Conservation (phyloP, 2,797 vertebrate species). For the Lutjanus campechanus region DNA sequence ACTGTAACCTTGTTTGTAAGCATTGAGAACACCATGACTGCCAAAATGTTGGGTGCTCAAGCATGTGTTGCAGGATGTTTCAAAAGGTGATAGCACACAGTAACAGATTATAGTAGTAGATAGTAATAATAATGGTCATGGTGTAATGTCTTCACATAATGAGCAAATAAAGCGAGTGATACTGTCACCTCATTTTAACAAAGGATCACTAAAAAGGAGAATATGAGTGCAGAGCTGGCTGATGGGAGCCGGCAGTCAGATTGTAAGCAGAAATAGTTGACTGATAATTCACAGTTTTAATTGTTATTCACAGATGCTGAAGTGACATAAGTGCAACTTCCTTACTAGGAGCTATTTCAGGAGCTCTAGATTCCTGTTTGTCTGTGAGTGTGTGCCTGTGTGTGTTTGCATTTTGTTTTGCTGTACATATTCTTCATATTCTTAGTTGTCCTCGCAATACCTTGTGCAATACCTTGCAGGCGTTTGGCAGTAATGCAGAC, state of each 20-base stretch:
- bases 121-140: too few relatives aligned
- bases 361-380: not conserved
- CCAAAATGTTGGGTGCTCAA: not conserved
- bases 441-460: constrained; percentile 15
- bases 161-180: constrained; percentile 17
- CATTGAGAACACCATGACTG: not conserved
- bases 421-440: not conserved
- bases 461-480: constrained; percentile 5
- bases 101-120: not conserved
- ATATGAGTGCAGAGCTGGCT: not conserved
- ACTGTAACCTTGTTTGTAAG: not conserved
- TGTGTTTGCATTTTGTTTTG: constrained; percentile 1
- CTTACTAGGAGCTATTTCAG: not conserved
- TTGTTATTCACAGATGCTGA: constrained; percentile 7
- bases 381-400: not conserved
- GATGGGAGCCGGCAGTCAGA: constrained; percentile 10
- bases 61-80: not conserved
- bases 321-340: not conserved
- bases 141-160: not conserved
- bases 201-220: constrained; percentile 1
- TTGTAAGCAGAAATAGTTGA: not conserved
- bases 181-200: not conserved
- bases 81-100: not conserved
- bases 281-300: constrained; percentile 9
- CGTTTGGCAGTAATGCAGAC: constrained; percentile 20